Evolutionary conservation across 2,113 vertebrate genomes (phyloP), one percentile per base, ranked within the genome.

Genomic region (Pterocles burchelli): DNA sequence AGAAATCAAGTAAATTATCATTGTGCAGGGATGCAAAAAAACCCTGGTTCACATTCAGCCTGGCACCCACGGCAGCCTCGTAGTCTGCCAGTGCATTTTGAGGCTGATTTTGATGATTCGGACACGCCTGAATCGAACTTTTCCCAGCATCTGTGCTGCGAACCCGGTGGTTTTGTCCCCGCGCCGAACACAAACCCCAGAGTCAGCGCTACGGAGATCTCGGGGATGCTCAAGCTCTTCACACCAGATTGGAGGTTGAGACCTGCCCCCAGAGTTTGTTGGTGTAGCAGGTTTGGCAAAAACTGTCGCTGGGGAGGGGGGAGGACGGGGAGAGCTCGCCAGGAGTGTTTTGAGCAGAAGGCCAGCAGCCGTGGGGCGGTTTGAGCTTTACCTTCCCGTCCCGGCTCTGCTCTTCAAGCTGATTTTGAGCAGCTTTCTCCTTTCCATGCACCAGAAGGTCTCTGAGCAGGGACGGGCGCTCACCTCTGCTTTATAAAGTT

Each of bases 41-140:
- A 4, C n/a, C 9, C 33, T 34, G 36, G 51, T 24, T 72, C 6
- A 0, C 9, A 3, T 22, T 48, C 72, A 78, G 45, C 77, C 72
- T 10, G 26, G 38, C 28, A 26, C 21, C 55, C 11, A 0, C 38
- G 12, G 20, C 1, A 12, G 10, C 36, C 54, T 59, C 52, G 3
- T 2, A 5, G 20, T 36, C 38, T 52, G 1, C 28, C 11, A 3
- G 28, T 7, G 38, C 11, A 0, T 65, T 59, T 16, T 17, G 45
- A 48, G 51, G n/a, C 45, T 21, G 57, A 8, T 63, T 65, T 38
- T 41, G 49, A 22, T 46, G 38, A 41, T 41, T 3, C 73, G 61
- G 10, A 26, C 52, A 18, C 2, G 5, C 33, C 51, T 7, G 22
- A 17, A 4, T 38, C 24, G 5, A 13, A 38, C 45, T 45, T 73